A percentile compares a stretch with the other conserved stretches of the same genome.
Conservation (phyloP, 2,113 vertebrate genomes). For the Grus americana region DNA sequence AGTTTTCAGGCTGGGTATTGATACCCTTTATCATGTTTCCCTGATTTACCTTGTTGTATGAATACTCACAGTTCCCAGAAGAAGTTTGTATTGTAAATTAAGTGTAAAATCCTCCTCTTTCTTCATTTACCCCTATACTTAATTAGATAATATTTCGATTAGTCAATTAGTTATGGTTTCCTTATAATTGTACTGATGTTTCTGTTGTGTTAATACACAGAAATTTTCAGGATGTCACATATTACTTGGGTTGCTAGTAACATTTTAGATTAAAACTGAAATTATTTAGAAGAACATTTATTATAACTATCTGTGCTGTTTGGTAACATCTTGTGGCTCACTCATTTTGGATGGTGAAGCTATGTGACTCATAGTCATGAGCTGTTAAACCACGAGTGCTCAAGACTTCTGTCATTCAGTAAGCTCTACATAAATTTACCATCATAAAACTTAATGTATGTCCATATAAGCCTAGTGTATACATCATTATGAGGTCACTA, state of each 20-base stretch:
- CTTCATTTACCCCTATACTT: neutral
- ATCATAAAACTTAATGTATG: neutral
- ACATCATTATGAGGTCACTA: neutral
- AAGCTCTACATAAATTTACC: neutral
- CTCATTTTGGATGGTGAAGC: neutral
- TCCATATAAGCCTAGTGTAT: neutral
- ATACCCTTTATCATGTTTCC: neutral
- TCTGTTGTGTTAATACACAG: neutral
- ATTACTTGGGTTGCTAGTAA: neutral
- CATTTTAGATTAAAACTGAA: neutral
- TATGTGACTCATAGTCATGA: neutral
- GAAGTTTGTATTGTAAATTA: neutral
- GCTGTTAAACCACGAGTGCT: neutral
- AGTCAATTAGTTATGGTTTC: neutral
- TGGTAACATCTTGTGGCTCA: neutral
- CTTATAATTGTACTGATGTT: neutral
- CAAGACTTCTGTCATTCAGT: neutral
- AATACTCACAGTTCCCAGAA: neutral
- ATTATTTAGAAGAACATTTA: neutral
- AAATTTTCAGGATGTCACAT: neutral
- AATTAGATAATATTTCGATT: neutral
- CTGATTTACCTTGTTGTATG: neutral
- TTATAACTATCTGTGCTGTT: neutral
- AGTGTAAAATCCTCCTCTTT: neutral
- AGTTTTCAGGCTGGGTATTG: neutral